Evolutionary conservation across 2,113 vertebrate species (phyloP), one percentile per base, ranked within the genome.

Genomic region (Notechis scutatus): DNA sequence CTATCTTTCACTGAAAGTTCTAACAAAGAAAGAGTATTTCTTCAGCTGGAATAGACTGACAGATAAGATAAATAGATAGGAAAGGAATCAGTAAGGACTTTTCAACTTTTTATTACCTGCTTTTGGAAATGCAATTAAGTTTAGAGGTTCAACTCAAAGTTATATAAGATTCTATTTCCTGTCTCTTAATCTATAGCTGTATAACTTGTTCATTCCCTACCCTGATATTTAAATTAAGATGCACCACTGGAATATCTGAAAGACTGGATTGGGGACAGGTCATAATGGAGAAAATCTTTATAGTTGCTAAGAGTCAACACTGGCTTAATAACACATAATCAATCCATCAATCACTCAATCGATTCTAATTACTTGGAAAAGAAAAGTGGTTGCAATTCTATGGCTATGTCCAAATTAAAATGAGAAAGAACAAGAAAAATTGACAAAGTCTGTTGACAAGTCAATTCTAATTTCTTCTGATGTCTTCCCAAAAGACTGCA

Each of bases 41-140:
- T 87, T 94, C 90, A 95, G 61, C 56, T 9, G 92, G 12, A 42
- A 34, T 94, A 91, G 91, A 93, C 8, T 47, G 91, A 85, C 59
- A 52, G 89, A 64, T 47, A 85, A 94, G 81, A 95, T 74, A 91
- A 93, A 92, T 0, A 1, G 54, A 52, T 23, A 92, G 95, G 91
- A 14, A 47, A 88, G 56, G 90, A 90, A 86, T n/a, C 86, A 24
- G 3, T 34, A 59, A 93, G 29, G 88, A 52, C 86, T 26, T 20
- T 50, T 95, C 86, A 56, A 94, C 0, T 0, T 92, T 85, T 94
- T 42, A 47, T 91, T 4, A 85, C 15, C 57, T 91, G 54, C n/a
- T 45, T 86, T 91, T 26, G 26, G 15, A 45, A 21, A 29, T 94
- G 54, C 92, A 96, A 85, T 92, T 94, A 93, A 42, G 45, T 94